These are phyloP conservation scores for Mystacornis crossleyi DNA, from an alignment of 2,113 vertebrate species.

Conservation along the genomic window DNA sequence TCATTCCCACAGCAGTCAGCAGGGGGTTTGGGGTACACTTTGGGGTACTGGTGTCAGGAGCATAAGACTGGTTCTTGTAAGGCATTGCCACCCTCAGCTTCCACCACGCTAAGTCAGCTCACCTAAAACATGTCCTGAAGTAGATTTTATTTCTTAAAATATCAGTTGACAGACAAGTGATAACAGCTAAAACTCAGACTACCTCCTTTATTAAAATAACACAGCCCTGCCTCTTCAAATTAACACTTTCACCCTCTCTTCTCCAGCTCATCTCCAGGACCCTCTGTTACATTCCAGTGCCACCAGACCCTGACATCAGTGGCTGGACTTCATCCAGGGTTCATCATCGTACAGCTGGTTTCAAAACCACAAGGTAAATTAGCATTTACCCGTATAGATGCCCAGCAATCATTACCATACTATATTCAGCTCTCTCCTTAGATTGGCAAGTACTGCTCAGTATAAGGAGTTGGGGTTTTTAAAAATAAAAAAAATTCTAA, in stretches of 20 bases:
- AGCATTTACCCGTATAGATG: background rate
- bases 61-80: background rate
- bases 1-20: background rate
- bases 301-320: background rate
- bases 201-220: background rate
- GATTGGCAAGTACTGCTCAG: background rate
- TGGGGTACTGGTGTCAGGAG: background rate
- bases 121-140: background rate
- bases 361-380: background rate
- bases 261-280: background rate
- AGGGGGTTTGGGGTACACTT: background rate
- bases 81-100: background rate
- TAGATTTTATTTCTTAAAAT: background rate
- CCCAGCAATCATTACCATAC: background rate
- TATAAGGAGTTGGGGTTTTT: rapidly evolving
- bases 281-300: background rate
- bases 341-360: background rate
- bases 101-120: background rate
- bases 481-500: background rate
- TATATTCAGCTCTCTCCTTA: background rate
- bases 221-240: background rate
- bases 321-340: background rate
- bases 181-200: background rate
- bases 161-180: background rate
- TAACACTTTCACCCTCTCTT: background rate